Base-by-base conservation (phyloP, 2,113 vertebrate genomes). In the Apteryx mantelli region DNA sequence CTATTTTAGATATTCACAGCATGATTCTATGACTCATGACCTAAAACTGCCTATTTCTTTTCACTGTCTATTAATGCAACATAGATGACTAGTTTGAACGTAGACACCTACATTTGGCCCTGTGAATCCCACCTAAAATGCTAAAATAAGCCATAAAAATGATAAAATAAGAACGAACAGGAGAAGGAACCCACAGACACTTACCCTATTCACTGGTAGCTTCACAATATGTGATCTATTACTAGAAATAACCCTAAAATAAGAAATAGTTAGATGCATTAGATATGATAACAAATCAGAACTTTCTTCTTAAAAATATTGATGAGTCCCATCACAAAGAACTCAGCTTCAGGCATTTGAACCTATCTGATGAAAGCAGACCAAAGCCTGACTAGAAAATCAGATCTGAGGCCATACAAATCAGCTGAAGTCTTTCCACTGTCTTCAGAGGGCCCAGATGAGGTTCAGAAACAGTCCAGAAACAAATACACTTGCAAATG, bases 161-260 rank as follows among this genome's bases (percentile, higher is more conserved):
- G 26, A 63, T 38, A 48, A 88, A 82, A 85, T 56, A 86, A 2
- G 6, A 93, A 77, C 80, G 19, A 88, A 68, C n/a, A 85, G 55
- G 82, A 2, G 5, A 92, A 75, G 75, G 16, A 89, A 70, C 36
- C 5, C 44, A 71, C 17, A 56, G n/a, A 81, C 38, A 98, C 99
- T 99, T 97, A 99, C 99, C 98, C 99, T 98, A 84, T 98, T 98
- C 84, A 99, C 99, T 1, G 98, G 98, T 88, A 99, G 98, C 98
- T 99, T 99, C 97, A 99, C 99, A 97, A 99, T 99, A 96, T 99
- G 99, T 61, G 99, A 99, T 95, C 99, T 98, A 93, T 99, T 99
- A 98, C 99, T 99, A 95, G 99, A 99, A 98, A 99, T 99, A 95
- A 99, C 98, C 99, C 99, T 99, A 96, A 89, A 97, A 98, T 89